Conservation (phyloP, 2,797 vertebrate genomes). For the Parauchenoglanis ngamensis region DNA sequence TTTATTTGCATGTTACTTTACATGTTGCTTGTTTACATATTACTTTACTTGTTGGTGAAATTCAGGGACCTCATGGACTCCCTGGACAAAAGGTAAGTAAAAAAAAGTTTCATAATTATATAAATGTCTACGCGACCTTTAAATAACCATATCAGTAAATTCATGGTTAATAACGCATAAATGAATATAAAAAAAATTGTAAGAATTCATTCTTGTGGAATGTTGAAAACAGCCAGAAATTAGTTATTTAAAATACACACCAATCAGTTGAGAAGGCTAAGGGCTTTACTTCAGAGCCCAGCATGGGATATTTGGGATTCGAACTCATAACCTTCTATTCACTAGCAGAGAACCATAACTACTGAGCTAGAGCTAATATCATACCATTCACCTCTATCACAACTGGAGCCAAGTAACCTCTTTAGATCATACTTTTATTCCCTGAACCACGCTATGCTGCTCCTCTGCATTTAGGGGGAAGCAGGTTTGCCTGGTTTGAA, state of each 20-base stretch:
- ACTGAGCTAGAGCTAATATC: background rate
- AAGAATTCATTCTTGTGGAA: background rate
- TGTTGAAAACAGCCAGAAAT: background rate
- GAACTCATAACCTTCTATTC: slow-evolving; percentile 11
- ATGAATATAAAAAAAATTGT: background rate
- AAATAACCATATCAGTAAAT: background rate
- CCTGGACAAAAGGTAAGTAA: slow-evolving; percentile 91
- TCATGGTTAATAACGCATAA: background rate
- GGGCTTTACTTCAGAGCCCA: background rate
- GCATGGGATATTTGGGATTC: background rate
- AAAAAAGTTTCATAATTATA: background rate
- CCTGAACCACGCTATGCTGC: slow-evolving; percentile 78
- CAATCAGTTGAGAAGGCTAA: background rate
- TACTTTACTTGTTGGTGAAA: slow-evolving; percentile 56
- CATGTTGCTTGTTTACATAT: background rate
- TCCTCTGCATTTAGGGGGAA: slow-evolving; percentile 89
- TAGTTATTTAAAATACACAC: background rate
- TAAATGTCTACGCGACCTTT: background rate
- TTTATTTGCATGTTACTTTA: background rate
- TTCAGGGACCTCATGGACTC: slow-evolving; percentile 95
- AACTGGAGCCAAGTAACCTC: background rate
- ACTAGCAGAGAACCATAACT: slow-evolving; percentile 10
- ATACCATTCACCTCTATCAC: background rate
- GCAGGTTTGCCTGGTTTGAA: slow-evolving; percentile 94
- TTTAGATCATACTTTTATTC: slow-evolving; percentile 4